Conservation (phyloP, 2,797 vertebrate species). For the Rhabdophis nuchalis region DNA sequence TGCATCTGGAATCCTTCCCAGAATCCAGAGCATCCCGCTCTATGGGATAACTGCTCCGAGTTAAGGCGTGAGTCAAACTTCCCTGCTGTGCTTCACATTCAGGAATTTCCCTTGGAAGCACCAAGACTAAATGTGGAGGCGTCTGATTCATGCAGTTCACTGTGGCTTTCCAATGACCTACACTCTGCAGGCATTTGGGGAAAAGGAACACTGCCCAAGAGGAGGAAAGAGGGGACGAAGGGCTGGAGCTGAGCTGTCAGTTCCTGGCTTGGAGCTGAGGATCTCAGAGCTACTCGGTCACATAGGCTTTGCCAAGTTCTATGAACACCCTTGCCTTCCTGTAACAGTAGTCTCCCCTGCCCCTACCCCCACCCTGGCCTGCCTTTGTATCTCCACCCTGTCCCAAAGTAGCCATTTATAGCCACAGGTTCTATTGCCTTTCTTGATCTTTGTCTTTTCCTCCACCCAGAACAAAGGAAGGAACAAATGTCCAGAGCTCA, state of each 20-base stretch:
- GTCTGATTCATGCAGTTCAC: conserved; percentile 30
- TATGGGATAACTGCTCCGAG: background rate
- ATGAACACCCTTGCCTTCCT: background rate
- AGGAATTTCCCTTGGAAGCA: conserved; percentile 11
- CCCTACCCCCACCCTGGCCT: background rate
- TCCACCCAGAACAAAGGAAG: conserved; percentile 17
- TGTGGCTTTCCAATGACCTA: background rate
- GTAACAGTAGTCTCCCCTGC: background rate
- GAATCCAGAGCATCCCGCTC: background rate
- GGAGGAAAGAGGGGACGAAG: background rate
- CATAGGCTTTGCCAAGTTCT: conserved; percentile 1
- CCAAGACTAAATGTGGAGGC: background rate
- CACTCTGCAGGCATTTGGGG: background rate
- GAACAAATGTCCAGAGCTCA: background rate
- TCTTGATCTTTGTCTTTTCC: background rate
- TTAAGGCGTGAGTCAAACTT: background rate
- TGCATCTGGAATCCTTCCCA: background rate
- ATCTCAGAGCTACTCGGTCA: background rate
- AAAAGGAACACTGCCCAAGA: background rate
- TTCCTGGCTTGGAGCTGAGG: accelerated
- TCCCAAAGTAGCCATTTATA: background rate
- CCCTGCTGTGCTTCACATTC: background rate
- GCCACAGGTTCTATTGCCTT: accelerated
- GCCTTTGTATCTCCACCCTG: conserved; percentile 23
- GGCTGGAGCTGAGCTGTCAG: background rate